phyloP scores from a whole-genome alignment of 2,113 vertebrate genomes.

The Lepisosteus oculatus region DNA sequence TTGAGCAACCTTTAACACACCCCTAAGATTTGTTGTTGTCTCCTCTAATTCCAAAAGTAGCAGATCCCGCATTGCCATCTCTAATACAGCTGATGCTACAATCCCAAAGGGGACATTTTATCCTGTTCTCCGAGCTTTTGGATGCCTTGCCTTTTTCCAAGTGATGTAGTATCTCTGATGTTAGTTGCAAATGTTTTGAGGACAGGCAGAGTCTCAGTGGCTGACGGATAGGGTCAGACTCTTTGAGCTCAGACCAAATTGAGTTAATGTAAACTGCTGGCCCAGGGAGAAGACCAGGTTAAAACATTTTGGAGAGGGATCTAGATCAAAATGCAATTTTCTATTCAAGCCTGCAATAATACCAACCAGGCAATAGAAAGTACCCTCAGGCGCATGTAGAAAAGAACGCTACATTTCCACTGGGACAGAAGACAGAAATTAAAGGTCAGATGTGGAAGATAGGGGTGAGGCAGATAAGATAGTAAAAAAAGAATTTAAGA shows the following conservation, averaged over 20 bases:
- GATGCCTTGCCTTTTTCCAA: too few species aligned
- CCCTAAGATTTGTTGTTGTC: too few species aligned
- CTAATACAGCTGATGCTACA: not conserved
- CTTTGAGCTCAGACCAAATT: conserved; percentile 28
- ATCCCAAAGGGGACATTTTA: not conserved
- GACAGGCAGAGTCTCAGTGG: not conserved
- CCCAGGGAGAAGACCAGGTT: conserved; percentile 16
- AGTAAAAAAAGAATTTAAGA: conserved; percentile 9
- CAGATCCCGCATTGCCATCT: not conserved
- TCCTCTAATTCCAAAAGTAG: not conserved
- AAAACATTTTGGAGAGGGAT: conserved; percentile 20
- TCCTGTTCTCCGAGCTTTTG: not conserved
- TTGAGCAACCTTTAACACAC: too few species aligned
- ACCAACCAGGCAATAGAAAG: not conserved
- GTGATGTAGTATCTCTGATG: too few species aligned
- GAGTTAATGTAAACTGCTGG: conserved; percentile 28
- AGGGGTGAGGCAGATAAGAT: conserved; percentile 4
- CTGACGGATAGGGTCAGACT: conserved; percentile 13
- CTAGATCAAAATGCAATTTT: conserved; percentile 22
- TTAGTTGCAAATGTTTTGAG: not conserved
- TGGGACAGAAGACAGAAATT: conserved; percentile 5
- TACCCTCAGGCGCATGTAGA: not conserved
- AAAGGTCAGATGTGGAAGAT: conserved; percentile 14
- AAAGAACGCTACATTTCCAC: conserved; percentile 16
- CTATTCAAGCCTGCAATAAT: conserved; percentile 16